Evolutionary conservation across 1,140 invertebrate species (phyloP), one percentile per base, ranked within the genome.

Genomic region (Ceratitis capitata): DNA sequence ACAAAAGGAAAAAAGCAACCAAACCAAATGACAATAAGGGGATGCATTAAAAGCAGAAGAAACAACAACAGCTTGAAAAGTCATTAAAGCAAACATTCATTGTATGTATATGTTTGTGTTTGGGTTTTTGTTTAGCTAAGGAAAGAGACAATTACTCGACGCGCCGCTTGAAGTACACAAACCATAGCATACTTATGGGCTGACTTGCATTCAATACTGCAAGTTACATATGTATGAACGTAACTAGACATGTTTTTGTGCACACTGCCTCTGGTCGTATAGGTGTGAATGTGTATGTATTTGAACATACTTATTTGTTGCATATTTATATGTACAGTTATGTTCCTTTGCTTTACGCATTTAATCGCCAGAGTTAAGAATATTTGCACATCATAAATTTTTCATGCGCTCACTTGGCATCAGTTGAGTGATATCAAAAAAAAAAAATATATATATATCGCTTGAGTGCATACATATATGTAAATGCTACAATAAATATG

Each of bases 341-440:
- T 45, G 35, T 78, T 42, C 10, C 39, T 45, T 78, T 78, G 69
- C 45, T 23, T 64, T 45, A 78, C 16, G 35, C 69, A 78, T 39
- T 78, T 78, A 78, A 78, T 45, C 39, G 69, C 23, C 69, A 45
- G 69, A 42, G 69, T 45, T 78, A 26, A 78, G 69, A 78, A 78
- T 45, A 78, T 78, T 78, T 78, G 69, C 69, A 78, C 69, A 78
- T 78, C 39, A 78, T 78, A 78, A 78, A 78, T 78, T 78, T 78
- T 78, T 78, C 69, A 78, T 45, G 39, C 39, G 69, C 2, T 78
- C 69, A 45, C 69, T 78, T 78, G 69, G 14, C 69, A 78, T 35
- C n/a, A 45, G 16, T 23, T 23, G 16, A 45, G 69, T 10, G 10
- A 78, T 45, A 64, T 14, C 14, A 61, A 32, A 64, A 29, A 16